A percentile compares a stretch with the other conserved stretches of the same genome.
Conservation (phyloP, 2,888 invertebrate species). For the Zygaena filipendulae region DNA sequence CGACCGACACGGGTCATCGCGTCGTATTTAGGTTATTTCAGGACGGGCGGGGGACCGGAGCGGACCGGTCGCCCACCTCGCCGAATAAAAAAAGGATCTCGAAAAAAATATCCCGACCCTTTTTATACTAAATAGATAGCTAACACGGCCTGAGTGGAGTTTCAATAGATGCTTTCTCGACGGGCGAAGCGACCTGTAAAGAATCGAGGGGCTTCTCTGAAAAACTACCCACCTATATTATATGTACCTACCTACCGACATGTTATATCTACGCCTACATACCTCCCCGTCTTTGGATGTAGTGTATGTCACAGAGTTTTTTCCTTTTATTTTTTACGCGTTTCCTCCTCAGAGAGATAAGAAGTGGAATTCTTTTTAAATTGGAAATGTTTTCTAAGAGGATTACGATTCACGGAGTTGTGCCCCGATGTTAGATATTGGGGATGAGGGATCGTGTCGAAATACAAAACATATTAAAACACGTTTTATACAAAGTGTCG, state of each 20-base stretch:
- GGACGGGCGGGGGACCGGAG: no score
- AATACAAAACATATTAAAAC: no score
- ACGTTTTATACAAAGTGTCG: no score
- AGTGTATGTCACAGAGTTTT: conserved; percentile 53
- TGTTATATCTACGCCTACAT: no score
- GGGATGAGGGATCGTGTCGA: conserved; percentile 51
- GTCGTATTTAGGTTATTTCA: no score
- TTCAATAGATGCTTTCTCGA: conserved; percentile 67
- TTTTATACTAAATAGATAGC: conserved; percentile 70
- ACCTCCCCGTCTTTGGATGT: conserved; percentile 11
- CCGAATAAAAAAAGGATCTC: conserved; percentile 63
- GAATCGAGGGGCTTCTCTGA: conserved; percentile 52
- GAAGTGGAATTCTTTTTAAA: conserved; percentile 66
- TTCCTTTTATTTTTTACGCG: conserved; percentile 66
- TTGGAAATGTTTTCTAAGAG: conserved; percentile 70
- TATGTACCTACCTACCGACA: conserved; percentile 26
- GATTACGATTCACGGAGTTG: conserved; percentile 67
- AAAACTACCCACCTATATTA: conserved; percentile 40
- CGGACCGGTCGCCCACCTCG: conserved; percentile 38
- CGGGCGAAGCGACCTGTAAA: conserved; percentile 65
- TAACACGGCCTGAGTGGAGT: conserved; percentile 68
- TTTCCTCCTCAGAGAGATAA: conserved; percentile 60
- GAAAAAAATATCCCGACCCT: conserved; percentile 62
- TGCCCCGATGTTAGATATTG: conserved; percentile 36
- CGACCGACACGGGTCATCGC: no score